Percentiles rank a stretch among this genome's conserved stretches.
Evolutionary conservation across 2,888 invertebrate species (phyloP).

Genomic region (Erebia epiphron): DNA sequence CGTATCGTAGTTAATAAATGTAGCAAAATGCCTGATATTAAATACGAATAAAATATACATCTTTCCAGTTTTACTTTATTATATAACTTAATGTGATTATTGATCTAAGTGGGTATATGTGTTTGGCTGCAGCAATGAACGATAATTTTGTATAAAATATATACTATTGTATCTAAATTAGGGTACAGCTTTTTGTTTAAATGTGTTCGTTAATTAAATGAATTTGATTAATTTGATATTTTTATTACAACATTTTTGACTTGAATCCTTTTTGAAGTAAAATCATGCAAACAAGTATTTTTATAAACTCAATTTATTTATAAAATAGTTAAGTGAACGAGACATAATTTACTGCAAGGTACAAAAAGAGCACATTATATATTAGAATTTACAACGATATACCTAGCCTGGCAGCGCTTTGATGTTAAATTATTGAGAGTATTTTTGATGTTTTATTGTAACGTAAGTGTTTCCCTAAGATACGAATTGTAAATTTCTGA

Average conservation of each 20-base stretch:
- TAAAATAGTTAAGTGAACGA: conserved; percentile 14
- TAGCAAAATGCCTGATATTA: conserved; percentile 5
- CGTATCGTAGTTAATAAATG: not conserved
- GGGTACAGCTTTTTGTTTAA: conserved; percentile 29
- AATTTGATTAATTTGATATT: conserved; percentile 45
- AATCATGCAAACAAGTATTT: not conserved
- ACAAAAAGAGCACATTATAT: conserved; percentile 8
- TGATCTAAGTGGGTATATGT: conserved; percentile 36
- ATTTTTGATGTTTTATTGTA: too few relatives aligned
- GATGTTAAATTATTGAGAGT: not conserved
- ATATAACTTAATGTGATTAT: conserved; percentile 35
- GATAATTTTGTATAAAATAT: conserved; percentile 31
- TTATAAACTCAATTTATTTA: conserved; percentile 13
- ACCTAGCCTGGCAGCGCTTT: conserved; percentile 6
- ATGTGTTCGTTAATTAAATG: conserved; percentile 61
- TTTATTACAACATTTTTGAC: not conserved
- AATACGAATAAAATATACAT: not conserved
- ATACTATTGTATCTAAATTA: conserved; percentile 32
- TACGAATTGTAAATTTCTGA: too few relatives aligned
- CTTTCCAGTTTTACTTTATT: conserved; percentile 10
- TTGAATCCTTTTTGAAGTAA: not conserved
- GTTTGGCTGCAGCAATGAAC: conserved; percentile 25
- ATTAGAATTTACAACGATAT: not conserved
- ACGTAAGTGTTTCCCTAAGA: too few relatives aligned
- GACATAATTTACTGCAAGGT: conserved; percentile 3